Conservation (phyloP, 2,888 invertebrate species). For the Protophormia terraenovae region DNA sequence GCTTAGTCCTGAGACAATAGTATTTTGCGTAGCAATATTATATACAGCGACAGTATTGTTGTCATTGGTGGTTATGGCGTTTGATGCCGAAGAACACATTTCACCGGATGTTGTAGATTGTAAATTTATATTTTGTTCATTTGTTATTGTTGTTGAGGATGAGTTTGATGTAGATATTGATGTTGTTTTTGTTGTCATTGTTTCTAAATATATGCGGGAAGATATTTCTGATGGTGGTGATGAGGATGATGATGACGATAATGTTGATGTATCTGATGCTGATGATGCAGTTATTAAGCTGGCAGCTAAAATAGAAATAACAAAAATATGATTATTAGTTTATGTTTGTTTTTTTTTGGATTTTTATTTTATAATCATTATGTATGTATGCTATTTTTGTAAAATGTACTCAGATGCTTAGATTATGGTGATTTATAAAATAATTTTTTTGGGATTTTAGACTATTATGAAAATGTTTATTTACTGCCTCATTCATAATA, state of each 20-base stretch:
- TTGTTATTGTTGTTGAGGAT: conserved; percentile 19
- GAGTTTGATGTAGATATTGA: not conserved
- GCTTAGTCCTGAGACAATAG: conserved; percentile 22
- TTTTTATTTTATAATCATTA: not conserved
- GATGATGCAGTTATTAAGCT: not conserved
- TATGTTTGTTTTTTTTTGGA: not conserved
- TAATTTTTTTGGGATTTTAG: too few relatives aligned
- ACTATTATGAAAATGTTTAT: too few relatives aligned
- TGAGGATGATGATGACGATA: not conserved
- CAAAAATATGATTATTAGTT: conserved; percentile 5
- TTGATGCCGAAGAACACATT: too few relatives aligned
- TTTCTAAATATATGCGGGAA: conserved; percentile 11
- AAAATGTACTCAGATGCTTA: not conserved
- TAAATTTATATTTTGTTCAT: conserved; percentile 38
- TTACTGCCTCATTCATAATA: too few relatives aligned
- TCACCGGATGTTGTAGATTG: conserved; percentile 47
- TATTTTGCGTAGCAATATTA: conserved; percentile 27
- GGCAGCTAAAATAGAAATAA: conserved; percentile 22
- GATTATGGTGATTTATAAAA: too few relatives aligned
- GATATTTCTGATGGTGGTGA: conserved; percentile 8
- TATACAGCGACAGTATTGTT: not conserved
- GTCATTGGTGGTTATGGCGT: not conserved
- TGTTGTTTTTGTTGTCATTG: conserved; percentile 31
- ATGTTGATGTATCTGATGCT: not conserved
- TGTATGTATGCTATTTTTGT: not conserved